Conservation (phyloP, 2,113 vertebrate species). For the Elachura formosa region DNA sequence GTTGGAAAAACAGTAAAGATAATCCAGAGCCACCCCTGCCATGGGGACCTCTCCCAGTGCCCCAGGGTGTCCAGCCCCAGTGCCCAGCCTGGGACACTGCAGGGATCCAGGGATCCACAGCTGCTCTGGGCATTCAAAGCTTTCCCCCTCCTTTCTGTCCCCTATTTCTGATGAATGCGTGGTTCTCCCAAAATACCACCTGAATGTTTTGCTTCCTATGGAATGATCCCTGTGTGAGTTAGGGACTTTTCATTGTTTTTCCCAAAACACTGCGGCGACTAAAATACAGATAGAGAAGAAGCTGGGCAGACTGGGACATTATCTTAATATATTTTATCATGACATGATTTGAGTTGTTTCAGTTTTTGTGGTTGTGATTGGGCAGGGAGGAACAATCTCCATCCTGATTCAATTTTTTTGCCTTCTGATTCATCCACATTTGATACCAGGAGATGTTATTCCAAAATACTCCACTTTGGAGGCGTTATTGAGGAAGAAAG, state of each 20-base stretch:
- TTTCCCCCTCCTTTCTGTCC: background rate
- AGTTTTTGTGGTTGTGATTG: background rate
- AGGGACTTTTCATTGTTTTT: background rate
- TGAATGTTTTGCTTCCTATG: background rate
- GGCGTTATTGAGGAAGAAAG: background rate
- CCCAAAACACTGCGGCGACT: background rate
- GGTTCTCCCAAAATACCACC: background rate
- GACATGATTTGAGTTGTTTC: background rate
- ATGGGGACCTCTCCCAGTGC: background rate
- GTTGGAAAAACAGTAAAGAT: rapidly evolving
- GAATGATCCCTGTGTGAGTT: background rate
- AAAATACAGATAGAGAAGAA: background rate
- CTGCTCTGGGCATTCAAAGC: background rate
- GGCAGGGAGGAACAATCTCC: background rate
- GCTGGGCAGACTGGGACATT: background rate
- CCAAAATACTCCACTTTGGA: background rate
- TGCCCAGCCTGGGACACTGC: background rate
- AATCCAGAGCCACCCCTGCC: rapidly evolving
- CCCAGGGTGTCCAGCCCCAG: background rate
- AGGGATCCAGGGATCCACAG: background rate
- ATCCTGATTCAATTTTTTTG: background rate
- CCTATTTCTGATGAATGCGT: background rate
- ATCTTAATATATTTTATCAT: background rate
- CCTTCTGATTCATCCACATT: background rate
- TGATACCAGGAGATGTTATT: background rate